A percentile compares a stretch with the other conserved stretches of the same genome.
Conservation (phyloP, 2,888 invertebrate genomes). For the Argyresthia goedartella region DNA sequence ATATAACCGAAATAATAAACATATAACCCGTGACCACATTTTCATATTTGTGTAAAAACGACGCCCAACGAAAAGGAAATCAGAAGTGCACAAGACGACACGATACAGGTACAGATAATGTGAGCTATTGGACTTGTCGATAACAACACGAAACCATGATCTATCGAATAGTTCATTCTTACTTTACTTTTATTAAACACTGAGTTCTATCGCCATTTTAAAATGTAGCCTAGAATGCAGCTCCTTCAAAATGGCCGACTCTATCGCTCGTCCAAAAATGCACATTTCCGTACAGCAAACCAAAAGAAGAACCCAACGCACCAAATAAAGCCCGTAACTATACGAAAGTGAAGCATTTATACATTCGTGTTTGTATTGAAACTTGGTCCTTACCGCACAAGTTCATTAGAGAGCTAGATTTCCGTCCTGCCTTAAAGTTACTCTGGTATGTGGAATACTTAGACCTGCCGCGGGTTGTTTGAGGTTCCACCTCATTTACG, state of each 20-base stretch:
- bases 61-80: slow-evolving; percentile 11
- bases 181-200: neutral
- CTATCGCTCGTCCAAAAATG: neutral
- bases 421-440: slow-evolving; percentile 90
- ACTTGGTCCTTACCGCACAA: slow-evolving; percentile 88
- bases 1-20: slow-evolving; percentile 5
- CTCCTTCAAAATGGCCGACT: too few species aligned
- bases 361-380: slow-evolving; percentile 39
- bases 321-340: slow-evolving; percentile 33
- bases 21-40: slow-evolving; percentile 1
- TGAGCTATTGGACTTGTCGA: neutral
- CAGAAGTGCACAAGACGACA: slow-evolving; percentile 50
- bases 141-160: too few species aligned
- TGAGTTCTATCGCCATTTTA: neutral
- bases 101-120: slow-evolving; percentile 11
- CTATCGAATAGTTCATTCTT: too few species aligned
- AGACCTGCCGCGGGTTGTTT: slow-evolving; percentile 86
- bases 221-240: neutral
- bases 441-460: slow-evolving; percentile 86
- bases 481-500: slow-evolving; percentile 80
- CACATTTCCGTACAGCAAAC: slow-evolving; percentile 18
- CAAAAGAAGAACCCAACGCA: slow-evolving; percentile 53
- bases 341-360: slow-evolving; percentile 46
- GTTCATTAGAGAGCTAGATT: slow-evolving; percentile 96
- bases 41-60: slow-evolving; percentile 6